Percentiles rank a stretch among this genome's conserved stretches.
These are phyloP conservation scores for Chrysogorgia sp. DNA, from an alignment of 92 coral and sea anemone species.

Conservation along the genomic window DNA sequence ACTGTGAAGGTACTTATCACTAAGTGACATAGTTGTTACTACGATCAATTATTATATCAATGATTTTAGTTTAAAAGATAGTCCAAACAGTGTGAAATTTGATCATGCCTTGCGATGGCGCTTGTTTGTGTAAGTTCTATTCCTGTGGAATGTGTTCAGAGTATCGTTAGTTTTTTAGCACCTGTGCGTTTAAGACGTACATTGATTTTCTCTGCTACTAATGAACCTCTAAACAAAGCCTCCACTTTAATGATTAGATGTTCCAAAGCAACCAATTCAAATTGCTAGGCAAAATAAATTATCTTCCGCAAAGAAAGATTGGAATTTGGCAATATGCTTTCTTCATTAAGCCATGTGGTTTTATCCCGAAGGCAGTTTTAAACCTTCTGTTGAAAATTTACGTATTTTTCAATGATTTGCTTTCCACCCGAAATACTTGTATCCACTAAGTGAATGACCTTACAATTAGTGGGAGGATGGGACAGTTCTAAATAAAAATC, in stretches of 20 bases:
- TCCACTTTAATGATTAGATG: conserved; percentile 6
- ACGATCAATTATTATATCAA: conserved; percentile 8
- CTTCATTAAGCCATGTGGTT: conserved; percentile 44
- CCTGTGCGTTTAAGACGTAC: not conserved
- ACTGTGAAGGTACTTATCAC: conserved; percentile 8
- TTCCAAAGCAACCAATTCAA: conserved; percentile 29
- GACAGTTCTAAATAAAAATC: conserved; percentile 2
- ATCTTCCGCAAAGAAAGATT: conserved; percentile 2
- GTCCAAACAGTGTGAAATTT: not conserved
- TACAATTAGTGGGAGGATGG: conserved; percentile 25
- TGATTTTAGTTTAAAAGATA: not conserved
- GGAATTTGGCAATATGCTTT: conserved; percentile 43
- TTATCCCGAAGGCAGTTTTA: conserved; percentile 17
- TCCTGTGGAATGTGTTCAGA: conserved; percentile 28
- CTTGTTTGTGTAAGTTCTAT: conserved; percentile 21
- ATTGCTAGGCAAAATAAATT: conserved; percentile 26
- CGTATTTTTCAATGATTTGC: not conserved
- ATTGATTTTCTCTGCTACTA: not conserved
- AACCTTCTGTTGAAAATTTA: conserved; percentile 10
- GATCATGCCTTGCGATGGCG: not conserved
- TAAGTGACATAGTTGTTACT: not conserved
- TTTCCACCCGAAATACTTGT: not conserved
- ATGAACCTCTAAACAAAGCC: conserved; percentile 9
- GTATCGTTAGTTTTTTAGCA: not conserved
- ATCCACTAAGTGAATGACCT: conserved; percentile 16